Conservation (phyloP, 2,888 invertebrate species). For the Pediacus dermestoides region DNA sequence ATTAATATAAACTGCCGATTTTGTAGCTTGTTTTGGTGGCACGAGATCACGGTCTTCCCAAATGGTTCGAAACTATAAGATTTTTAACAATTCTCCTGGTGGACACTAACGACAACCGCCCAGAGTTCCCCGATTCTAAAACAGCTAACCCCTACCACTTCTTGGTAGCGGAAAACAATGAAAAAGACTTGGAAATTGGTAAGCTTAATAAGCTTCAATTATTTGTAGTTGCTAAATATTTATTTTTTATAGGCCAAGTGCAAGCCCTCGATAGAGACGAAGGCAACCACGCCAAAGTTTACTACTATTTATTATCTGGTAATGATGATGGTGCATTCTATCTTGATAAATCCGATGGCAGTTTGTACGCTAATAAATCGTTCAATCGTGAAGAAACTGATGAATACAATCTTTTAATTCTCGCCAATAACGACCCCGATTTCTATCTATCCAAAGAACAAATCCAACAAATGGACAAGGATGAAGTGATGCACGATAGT, state of each 20-base stretch:
- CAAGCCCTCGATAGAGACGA: slow-evolving; percentile 73
- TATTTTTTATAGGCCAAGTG: slow-evolving; percentile 57
- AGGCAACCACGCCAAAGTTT: slow-evolving; percentile 77
- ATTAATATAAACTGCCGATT: slow-evolving; percentile 4
- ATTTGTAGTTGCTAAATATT: slow-evolving; percentile 3
- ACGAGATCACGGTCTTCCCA: slow-evolving; percentile 77
- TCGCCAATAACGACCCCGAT: slow-evolving; percentile 81
- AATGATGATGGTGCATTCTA: slow-evolving; percentile 75
- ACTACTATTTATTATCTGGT: slow-evolving; percentile 76
- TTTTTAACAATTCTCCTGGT: slow-evolving; percentile 71
- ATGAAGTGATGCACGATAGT: slow-evolving; percentile 52
- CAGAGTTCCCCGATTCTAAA: slow-evolving; percentile 65
- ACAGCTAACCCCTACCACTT: slow-evolving; percentile 64
- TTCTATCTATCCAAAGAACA: slow-evolving; percentile 58
- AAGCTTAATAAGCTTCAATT: slow-evolving; percentile 28
- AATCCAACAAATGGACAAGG: slow-evolving; percentile 48
- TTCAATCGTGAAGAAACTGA: slow-evolving; percentile 79
- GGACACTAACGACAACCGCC: slow-evolving; percentile 78
- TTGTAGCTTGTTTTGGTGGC: slow-evolving; percentile 74
- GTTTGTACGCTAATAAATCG: slow-evolving; percentile 71
- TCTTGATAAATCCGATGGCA: slow-evolving; percentile 76
- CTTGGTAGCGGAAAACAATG: slow-evolving; percentile 67
- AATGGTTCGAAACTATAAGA: slow-evolving; percentile 72
- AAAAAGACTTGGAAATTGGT: slow-evolving; percentile 63
- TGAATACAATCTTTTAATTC: slow-evolving; percentile 70